Evolutionary conservation across 2,888 invertebrate genomes (phyloP), one percentile per base, ranked within the genome.

Genomic region (Barypeithes pellucidus): DNA sequence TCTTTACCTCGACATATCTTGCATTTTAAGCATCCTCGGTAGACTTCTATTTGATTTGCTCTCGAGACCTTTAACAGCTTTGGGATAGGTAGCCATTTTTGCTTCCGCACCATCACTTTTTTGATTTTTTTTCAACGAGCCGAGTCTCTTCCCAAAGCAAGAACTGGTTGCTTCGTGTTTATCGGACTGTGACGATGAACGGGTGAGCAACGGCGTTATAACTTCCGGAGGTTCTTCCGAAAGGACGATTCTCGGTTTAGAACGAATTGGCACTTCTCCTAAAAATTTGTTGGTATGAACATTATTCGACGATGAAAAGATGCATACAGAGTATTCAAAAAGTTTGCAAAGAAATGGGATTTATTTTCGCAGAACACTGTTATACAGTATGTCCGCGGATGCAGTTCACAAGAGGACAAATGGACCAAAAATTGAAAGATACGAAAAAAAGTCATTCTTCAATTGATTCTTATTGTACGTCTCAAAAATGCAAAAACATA

Each of bases 71-170:
- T 81, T 82, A 11, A 76, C 74, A 63, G 79, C 78, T 79, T 85
- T 85, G 0, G 84, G 84, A 72, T 84, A 85, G 20, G 84, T 85
- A 5, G 81, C 79, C 24, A 79, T 81, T 76, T 79, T 82, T 50
- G 69, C 57, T 16, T 69, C 73, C 1, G 20, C 52, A 59, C 22
- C 77, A n/a, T 80, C 80, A 12, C 77, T 79, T 57, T 82, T 82
- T 43, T 81, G 78, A 36, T 81, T 78, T 67, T 81, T 83, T 73
- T 84, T 85, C 29, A 85, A 73, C 0, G 85, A 85, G 7, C 84
- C 84, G 8, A 84, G 80, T 12, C 85, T 81, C 73, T 85, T 85
- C 0, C 86, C 86, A 67, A 86, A 86, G 79, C 86, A 86, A 8
- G 85, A 86, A 77, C 84, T 84, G 43, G 80, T 79, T 1, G 79